Evolutionary conservation across 2,888 invertebrate genomes (phyloP).

Genomic region (Ametastegia equiseti): DNA sequence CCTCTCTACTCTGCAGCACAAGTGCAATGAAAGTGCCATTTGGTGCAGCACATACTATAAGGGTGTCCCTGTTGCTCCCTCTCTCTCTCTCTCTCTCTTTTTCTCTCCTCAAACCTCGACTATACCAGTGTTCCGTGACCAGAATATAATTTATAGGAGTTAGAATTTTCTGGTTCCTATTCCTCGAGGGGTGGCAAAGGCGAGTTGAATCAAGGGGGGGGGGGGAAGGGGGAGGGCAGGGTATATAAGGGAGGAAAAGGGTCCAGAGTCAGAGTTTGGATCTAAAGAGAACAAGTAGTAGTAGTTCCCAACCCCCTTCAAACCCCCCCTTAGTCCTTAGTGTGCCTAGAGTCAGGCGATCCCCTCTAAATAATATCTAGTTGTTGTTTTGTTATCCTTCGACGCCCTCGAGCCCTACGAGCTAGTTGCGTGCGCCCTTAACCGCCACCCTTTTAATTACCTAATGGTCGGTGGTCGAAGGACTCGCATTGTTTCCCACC

Average conservation of each 20-base stretch:
- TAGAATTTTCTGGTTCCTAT: conserved; percentile 64
- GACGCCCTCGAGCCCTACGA: conserved; percentile 27
- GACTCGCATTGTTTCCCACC: conserved; percentile 31
- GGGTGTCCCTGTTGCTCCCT: conserved; percentile 47
- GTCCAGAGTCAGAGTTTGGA: background rate
- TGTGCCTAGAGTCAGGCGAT: background rate
- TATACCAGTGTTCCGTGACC: conserved; percentile 66
- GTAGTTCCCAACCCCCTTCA: conserved; percentile 23
- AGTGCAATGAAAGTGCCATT: conserved; percentile 72
- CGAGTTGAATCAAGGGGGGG: background rate
- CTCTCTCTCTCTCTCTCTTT: conserved; percentile 50
- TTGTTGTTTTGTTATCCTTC: conserved; percentile 38
- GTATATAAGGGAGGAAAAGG: conserved; percentile 19
- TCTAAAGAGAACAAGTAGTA: conserved; percentile 31
- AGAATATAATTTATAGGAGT: conserved; percentile 71
- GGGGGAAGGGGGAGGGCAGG: background rate
- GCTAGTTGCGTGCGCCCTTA: conserved; percentile 21
- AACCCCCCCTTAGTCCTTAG: background rate
- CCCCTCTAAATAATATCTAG: conserved; percentile 44
- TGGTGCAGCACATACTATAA: conserved; percentile 63
- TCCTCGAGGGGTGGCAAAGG: conserved; percentile 48
- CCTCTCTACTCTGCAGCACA: conserved; percentile 54
- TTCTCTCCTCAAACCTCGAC: too few species aligned
- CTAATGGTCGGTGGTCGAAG: conserved; percentile 34
- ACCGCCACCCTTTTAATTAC: conserved; percentile 44